Conservation (phyloP, 1,140 invertebrate genomes). For the Megalonaias nervosa region DNA sequence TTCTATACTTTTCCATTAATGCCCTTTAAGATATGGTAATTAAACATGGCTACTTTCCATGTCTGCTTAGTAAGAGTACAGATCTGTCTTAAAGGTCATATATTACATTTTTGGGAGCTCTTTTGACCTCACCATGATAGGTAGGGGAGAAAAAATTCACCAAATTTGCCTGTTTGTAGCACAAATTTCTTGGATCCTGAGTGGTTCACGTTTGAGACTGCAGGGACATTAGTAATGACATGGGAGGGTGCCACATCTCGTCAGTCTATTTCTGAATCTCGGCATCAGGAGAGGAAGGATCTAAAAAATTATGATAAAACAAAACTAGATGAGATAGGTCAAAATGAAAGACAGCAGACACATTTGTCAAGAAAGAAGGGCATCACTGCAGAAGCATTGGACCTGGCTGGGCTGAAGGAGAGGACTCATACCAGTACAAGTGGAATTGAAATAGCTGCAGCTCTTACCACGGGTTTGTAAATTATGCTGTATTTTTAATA, state of each 20-base stretch:
- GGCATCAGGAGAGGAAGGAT: not conserved
- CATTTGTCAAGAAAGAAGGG: too few relatives aligned
- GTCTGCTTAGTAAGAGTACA: too few relatives aligned
- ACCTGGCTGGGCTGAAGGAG: conserved; percentile 43
- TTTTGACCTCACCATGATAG: too few relatives aligned
- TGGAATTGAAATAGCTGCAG: conserved; percentile 67
- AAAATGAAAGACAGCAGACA: not conserved
- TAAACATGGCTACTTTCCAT: too few relatives aligned
- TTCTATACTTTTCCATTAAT: too few relatives aligned
- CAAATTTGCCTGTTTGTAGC: conserved; percentile 36
- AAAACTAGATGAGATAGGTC: not conserved
- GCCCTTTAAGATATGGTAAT: too few relatives aligned
- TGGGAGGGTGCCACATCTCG: conserved; percentile 63
- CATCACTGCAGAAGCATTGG: conserved; percentile 36
- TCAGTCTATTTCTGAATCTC: not conserved
- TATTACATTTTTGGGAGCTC: too few relatives aligned
- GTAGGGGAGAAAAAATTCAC: too few relatives aligned
- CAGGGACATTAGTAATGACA: conserved; percentile 65
- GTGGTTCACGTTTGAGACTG: conserved; percentile 70
- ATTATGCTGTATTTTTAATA: too few relatives aligned
- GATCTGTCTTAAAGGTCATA: too few relatives aligned
- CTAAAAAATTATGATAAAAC: conserved; percentile 9
- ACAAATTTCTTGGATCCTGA: conserved; percentile 66
- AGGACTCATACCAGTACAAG: conserved; percentile 52
- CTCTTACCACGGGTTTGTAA: conserved; percentile 59